Percentiles rank a stretch among this genome's conserved stretches.
Conservation (phyloP, 2,113 vertebrate species). For the Nycticebus coucang region DNA sequence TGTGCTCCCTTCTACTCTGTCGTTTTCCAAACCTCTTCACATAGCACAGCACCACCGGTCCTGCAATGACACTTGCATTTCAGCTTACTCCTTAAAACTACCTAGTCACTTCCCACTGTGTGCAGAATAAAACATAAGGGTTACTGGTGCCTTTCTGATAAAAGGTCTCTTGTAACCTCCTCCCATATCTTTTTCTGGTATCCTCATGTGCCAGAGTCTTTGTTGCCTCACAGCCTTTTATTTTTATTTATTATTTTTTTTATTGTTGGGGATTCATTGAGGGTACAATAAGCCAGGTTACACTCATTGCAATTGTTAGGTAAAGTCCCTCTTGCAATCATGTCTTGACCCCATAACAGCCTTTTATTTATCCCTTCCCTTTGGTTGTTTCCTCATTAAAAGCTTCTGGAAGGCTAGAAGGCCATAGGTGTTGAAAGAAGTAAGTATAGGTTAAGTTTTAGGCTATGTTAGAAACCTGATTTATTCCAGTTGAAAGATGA, state of each 20-base stretch:
- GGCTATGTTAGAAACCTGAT: background rate
- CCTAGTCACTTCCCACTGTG: background rate
- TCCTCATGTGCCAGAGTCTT: background rate
- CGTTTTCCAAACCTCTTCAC: background rate
- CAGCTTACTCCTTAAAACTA: background rate
- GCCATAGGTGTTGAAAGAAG: background rate
- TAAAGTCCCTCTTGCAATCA: too few relatives aligned
- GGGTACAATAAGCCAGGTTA: too few relatives aligned
- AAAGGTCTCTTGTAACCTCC: accelerated
- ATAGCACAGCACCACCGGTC: background rate
- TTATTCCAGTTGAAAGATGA: background rate
- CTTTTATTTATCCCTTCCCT: background rate
- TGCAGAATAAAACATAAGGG: background rate
- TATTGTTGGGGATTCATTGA: too few relatives aligned
- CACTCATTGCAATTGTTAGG: too few relatives aligned
- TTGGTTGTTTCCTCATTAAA: background rate
- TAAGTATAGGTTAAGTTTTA: background rate
- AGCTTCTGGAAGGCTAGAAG: background rate
- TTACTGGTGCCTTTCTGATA: background rate
- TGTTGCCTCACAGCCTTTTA: background rate
- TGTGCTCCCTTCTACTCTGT: background rate
- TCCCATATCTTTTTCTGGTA: background rate
- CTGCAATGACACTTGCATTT: background rate
- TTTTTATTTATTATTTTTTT: too few relatives aligned
- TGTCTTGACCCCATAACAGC: too few relatives aligned